Evolutionary conservation across 2,797 vertebrate species (phyloP).

Genomic region (Anolis apletophallus): DNA sequence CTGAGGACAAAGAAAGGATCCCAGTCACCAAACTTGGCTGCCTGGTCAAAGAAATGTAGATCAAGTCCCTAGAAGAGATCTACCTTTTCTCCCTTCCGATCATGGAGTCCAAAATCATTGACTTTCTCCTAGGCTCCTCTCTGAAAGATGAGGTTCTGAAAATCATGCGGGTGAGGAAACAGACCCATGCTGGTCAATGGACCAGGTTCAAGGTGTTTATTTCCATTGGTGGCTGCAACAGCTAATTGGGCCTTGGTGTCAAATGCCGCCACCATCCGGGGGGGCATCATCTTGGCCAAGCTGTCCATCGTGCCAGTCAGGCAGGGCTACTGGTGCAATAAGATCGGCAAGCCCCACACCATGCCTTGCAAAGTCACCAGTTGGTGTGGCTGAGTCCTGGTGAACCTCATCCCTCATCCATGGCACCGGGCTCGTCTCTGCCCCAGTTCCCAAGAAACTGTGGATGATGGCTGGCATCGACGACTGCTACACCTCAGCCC

Average conservation of each 20-base stretch:
- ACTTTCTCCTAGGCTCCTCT: constrained; percentile 93
- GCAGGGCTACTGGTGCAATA: constrained; percentile 98
- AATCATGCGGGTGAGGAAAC: constrained; percentile 99
- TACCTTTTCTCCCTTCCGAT: constrained; percentile 97
- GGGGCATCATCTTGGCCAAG: constrained; percentile 96
- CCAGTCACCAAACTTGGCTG: constrained; percentile 62
- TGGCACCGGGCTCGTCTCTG: constrained; percentile 95
- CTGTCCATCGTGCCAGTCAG: constrained; percentile 95
- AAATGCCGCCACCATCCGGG: constrained; percentile 96
- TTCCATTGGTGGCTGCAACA: constrained; percentile 96
- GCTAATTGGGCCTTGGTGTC: constrained; percentile 92
- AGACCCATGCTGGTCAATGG: constrained; percentile 89
- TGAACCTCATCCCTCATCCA: constrained; percentile 95
- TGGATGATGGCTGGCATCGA: constrained; percentile 98
- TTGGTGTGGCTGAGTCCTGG: constrained; percentile 94
- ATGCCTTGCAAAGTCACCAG: constrained; percentile 98
- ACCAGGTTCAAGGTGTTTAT: constrained; percentile 99
- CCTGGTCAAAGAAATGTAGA: constrained; percentile 87
- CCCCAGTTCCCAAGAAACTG: constrained; percentile 95
- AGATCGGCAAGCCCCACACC: constrained; percentile 97
- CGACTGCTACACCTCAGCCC: constrained; percentile 96
- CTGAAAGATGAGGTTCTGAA: constrained; percentile 97
- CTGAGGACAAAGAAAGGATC: constrained; percentile 91
- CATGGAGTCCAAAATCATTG: constrained; percentile 98
- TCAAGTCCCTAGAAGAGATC: constrained; percentile 69